phyloP scores from a whole-genome alignment of 2,888 invertebrate species.

The Drosophila formosana region DNA sequence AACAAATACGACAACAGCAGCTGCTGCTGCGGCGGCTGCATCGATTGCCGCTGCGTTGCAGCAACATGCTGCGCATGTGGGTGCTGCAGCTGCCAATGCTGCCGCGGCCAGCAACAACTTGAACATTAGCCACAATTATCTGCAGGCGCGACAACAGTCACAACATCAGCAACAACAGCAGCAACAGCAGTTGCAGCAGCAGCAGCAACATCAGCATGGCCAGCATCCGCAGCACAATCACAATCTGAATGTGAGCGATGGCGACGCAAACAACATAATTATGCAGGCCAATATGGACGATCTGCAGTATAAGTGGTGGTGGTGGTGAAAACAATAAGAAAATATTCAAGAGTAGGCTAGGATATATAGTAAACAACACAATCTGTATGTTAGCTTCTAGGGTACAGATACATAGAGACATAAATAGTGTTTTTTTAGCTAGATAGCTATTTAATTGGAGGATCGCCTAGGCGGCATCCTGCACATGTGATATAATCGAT shows the following conservation, averaged over 20 bases:
- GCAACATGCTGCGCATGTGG: constrained; percentile 61
- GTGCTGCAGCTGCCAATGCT: constrained; percentile 56
- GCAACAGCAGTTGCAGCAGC: constrained; percentile 43
- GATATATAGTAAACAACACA: constrained; percentile 16
- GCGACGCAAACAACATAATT: constrained; percentile 82
- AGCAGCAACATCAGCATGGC: constrained; percentile 48
- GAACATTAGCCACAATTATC: constrained; percentile 73
- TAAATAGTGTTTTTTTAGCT: constrained; percentile 10
- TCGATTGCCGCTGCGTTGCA: constrained; percentile 62
- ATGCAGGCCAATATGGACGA: constrained; percentile 84
- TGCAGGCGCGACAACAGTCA: constrained; percentile 63
- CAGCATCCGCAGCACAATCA: constrained; percentile 68
- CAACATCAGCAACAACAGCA: constrained; percentile 56
- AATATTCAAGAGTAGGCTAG: constrained; percentile 51
- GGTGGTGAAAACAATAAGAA: constrained; percentile 79
- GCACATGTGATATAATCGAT: constrained; percentile 70
- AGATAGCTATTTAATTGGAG: constrained; percentile 38
- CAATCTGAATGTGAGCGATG: constrained; percentile 72
- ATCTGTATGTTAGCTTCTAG: constrained; percentile 25
- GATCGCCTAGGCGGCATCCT: constrained; percentile 1
- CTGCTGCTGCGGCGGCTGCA: constrained; percentile 70
- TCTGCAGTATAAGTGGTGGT: constrained; percentile 84
- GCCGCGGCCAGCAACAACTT: constrained; percentile 63
- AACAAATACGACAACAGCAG: constrained; percentile 66
- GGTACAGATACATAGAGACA: constrained; percentile 18